Base-by-base conservation (phyloP, 2,113 vertebrate genomes). In the Mustelus asterias region DNA sequence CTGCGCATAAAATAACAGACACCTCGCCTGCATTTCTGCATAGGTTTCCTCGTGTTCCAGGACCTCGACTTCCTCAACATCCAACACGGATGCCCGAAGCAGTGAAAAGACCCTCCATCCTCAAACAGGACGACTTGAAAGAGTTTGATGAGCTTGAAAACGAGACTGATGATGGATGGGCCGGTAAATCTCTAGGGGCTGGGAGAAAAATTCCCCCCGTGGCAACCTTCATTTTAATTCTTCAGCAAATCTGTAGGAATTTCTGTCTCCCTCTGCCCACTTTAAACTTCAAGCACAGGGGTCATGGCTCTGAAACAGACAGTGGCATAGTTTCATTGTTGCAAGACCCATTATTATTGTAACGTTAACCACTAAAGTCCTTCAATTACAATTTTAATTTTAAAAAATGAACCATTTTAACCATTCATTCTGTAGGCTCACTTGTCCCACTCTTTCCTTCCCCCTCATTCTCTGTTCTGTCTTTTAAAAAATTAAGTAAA, bases 101-200 rank as follows among this genome's bases (percentile, higher is more conserved):
- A 96, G 97, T 99, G 69, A 98, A 98, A 97, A 98, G 98, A 60
- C 98, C 99, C 41, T 98, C 98, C 60, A 99, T 99, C 97, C 97
- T 99, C 70, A 99, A 99, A 96, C 98, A 99, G 97, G 98, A 99
- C 90, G 98, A 99, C 96, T 97, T 99, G 85, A 99, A 99, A 97
- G 99, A 99, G 97, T 98, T 99, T 88, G 99, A 99, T 90, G 98
- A 99, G 96, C 96, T 99, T 96, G 98, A 99, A 96, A 98, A 99
- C 41, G 99, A 99, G 94, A 98, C 98, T 95, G 99, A 99, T 37
- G 99, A 99, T 89, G 98, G 99, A 96, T 99, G 99, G 99, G 99
- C 99, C 97, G 99, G 98, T 99, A 96, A 97, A 92, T n/a, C 24
- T 44, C 54, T 58, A 65, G 63, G 16, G 58, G 63, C 89, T 93